Conservation (phyloP, 2,888 invertebrate species). For the Eilema griseolum region DNA sequence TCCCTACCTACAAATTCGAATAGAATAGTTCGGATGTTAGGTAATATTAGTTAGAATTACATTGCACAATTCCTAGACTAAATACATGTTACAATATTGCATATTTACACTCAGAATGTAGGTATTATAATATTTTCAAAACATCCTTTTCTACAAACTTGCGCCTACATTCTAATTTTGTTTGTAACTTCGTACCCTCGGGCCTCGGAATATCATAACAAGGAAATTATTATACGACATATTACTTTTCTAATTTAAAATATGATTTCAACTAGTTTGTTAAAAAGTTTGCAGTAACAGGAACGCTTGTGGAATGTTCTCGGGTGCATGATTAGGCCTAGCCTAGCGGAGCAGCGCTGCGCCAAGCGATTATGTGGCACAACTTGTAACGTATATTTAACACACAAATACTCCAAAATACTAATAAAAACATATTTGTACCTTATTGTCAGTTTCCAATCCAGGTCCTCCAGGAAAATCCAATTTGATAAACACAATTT, state of each 20-base stretch:
- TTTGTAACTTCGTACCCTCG: conserved; percentile 12
- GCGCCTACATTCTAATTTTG: conserved; percentile 15
- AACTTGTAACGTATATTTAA: conserved; percentile 46
- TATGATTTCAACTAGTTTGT: neutral
- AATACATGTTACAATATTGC: neutral
- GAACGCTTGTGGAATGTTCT: conserved; percentile 39
- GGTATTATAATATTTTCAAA: conserved; percentile 9
- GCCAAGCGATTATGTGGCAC: conserved; percentile 18
- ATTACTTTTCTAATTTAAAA: neutral
- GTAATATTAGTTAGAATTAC: neutral
- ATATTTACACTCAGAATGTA: conserved; percentile 11
- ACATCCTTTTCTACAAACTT: conserved; percentile 28
- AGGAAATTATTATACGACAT: neutral
- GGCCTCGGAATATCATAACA: neutral
- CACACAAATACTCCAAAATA: conserved; percentile 27
- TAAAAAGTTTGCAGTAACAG: conserved; percentile 28
- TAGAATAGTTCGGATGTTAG: too few species aligned
- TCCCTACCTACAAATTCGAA: too few species aligned
- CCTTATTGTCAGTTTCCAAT: conserved; percentile 73
- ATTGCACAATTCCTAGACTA: neutral
- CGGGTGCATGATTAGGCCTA: conserved; percentile 66
- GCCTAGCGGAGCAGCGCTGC: conserved; percentile 36
- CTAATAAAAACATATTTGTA: conserved; percentile 53
- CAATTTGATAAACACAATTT: conserved; percentile 65
- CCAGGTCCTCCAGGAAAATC: conserved; percentile 73